A percentile compares a stretch with the other conserved stretches of the same genome.
Conservation (phyloP, 2,888 invertebrate genomes). For the Latheticus oryzae region DNA sequence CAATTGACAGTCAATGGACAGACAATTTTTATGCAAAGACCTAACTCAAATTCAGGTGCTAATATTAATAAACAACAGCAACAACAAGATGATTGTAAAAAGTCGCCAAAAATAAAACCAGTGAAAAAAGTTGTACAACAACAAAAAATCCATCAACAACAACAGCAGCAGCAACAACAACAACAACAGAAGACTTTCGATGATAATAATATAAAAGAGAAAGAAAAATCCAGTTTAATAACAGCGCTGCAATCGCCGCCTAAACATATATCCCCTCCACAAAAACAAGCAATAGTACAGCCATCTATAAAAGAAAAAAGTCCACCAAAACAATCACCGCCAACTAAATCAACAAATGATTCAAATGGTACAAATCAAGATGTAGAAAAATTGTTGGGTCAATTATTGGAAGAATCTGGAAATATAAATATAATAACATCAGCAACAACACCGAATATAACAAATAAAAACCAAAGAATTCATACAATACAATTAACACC, state of each 20-base stretch:
- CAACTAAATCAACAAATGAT: conserved; percentile 41
- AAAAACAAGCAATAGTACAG: conserved; percentile 57
- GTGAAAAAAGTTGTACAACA: conserved; percentile 55
- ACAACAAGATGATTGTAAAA: conserved; percentile 47
- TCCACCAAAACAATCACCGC: conserved; percentile 16
- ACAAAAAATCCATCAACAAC: conserved; percentile 48
- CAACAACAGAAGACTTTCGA: conserved; percentile 21
- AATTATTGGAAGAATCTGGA: conserved; percentile 60
- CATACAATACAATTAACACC: conserved; percentile 80
- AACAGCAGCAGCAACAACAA: conserved; percentile 5
- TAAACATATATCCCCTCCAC: conserved; percentile 55
- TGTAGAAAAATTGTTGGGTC: conserved; percentile 62
- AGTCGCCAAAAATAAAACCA: conserved; percentile 62
- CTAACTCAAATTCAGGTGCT: conserved; percentile 46
- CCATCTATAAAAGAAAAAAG: conserved; percentile 52
- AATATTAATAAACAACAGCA: conserved; percentile 22
- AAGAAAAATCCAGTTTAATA: conserved; percentile 50
- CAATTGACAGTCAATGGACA: conserved; percentile 65
- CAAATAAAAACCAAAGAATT: conserved; percentile 67
- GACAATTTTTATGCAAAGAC: conserved; percentile 65
- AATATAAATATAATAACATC: conserved; percentile 51
- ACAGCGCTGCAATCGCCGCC: conserved; percentile 55
- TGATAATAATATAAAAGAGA: conserved; percentile 42
- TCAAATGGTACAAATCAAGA: conserved; percentile 56
- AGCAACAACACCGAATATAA: conserved; percentile 36